Evolutionary conservation across 53 echinoderm and acorn worm genomes (phyloP), one percentile per base, ranked within the genome.

Genomic region (Luidia sarsii): DNA sequence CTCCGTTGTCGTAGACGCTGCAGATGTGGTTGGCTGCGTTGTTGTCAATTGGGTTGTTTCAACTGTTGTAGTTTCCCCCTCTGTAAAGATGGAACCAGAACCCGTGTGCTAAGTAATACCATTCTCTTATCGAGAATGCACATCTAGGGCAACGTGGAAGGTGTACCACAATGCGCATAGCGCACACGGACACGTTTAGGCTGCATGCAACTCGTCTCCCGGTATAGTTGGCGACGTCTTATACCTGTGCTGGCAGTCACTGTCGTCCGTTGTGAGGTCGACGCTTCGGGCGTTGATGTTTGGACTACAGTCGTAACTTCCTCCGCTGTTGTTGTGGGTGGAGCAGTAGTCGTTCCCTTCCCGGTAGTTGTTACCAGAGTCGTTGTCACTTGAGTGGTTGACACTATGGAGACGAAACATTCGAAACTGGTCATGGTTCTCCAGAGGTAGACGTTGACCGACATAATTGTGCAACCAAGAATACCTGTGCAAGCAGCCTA

Each of bases 281-380:
- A 54, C 55, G 56, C 53, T 33, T 72, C 72, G 8, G 72, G 72
- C 21, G 54, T 22, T 0, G 72, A 35, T 1, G 72, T 72, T 23
- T 18, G 29, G 11, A 75, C 25, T 57, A 41, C 27, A 8, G 75
- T 75, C 10, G 75, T 75, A 16, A 75, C 53, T 39, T 75, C 75
- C 68, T 68, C 68, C 2, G 68, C 48, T 10, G 68, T 48, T 28
- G 59, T 59, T 28, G 59, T 59, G 38, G 75, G 75, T 22, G 8
- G 34, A 7, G 36, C 54, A 39, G 54, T 56, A 3, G 65, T 39
- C 0, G 65, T 1, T 35, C 20, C 21, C 0, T 34, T 1, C 21
- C 20, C 20, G 6, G 65, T 22, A 33, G 65, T 33, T 7, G 39
- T 22, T 7, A 37, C 18, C 35, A 19, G 23, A 64, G 6, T 34